These are phyloP conservation scores for Pipistrellus nathusii DNA, from an alignment of 2,797 vertebrate species.

Conservation along the genomic window DNA sequence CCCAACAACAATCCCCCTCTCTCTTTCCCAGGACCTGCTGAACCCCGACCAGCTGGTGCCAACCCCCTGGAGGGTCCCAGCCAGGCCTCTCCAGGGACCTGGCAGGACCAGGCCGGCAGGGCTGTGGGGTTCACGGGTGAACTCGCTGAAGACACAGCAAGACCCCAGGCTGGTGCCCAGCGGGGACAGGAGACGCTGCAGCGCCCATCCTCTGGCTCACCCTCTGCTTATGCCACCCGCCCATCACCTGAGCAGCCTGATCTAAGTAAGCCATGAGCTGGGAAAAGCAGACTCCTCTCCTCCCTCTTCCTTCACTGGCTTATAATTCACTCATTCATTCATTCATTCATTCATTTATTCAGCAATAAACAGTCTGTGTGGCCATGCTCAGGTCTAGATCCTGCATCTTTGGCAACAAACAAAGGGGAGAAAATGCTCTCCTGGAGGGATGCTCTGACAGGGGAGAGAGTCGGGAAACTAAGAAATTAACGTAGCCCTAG, in stretches of 20 bases:
- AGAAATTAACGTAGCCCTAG: background rate
- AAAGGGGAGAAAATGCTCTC: background rate
- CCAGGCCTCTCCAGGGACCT: background rate
- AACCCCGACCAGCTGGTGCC: constrained; percentile 72
- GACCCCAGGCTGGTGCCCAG: accelerated
- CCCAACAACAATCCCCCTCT: background rate
- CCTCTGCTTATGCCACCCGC: accelerated
- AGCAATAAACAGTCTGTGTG: background rate
- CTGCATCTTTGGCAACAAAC: background rate
- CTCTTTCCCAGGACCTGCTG: constrained; percentile 64
- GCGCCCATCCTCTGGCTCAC: background rate
- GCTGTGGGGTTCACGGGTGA: background rate
- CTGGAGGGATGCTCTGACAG: background rate
- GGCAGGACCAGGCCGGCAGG: background rate
- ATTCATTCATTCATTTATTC: background rate
- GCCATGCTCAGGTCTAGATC: background rate
- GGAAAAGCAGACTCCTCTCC: background rate
- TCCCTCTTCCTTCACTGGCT: background rate
- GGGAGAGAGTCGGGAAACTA: background rate
- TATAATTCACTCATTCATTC: background rate
- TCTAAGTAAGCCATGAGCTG: background rate
- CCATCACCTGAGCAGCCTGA: background rate
- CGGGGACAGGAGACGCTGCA: accelerated
- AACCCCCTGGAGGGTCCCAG: background rate
- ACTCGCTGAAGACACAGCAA: background rate